These are phyloP conservation scores for Selenia dentaria DNA, from an alignment of 2,888 invertebrate genomes.

Conservation along the genomic window DNA sequence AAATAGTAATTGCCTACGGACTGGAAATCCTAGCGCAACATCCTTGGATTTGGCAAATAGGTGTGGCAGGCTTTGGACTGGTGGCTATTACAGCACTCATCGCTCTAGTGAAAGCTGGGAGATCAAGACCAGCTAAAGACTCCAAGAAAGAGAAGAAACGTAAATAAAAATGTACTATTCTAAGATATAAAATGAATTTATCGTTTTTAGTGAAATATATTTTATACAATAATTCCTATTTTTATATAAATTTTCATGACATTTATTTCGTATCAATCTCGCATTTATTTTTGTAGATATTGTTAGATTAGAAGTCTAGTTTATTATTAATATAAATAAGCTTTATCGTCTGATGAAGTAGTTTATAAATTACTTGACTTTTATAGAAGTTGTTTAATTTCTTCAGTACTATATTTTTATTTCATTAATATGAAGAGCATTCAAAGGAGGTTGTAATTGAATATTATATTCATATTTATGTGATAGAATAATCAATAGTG, in stretches of 20 bases:
- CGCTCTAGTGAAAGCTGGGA: constrained; percentile 73
- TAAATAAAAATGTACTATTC: constrained; percentile 50
- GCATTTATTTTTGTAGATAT: constrained; percentile 6
- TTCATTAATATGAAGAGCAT: too few relatives aligned
- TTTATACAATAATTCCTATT: constrained; percentile 5
- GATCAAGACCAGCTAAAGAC: constrained; percentile 60
- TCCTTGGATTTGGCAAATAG: constrained; percentile 81
- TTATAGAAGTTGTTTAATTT: too few relatives aligned
- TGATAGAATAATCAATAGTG: constrained; percentile 2
- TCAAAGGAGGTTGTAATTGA: not conserved
- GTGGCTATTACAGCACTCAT: constrained; percentile 76
- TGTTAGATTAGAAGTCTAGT: too few relatives aligned
- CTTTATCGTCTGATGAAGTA: too few relatives aligned
- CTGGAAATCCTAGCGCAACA: constrained; percentile 62
- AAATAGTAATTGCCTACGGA: constrained; percentile 59
- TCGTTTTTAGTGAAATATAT: not conserved
- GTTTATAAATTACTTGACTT: too few relatives aligned
- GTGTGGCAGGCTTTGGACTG: constrained; percentile 73
- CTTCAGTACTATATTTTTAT: too few relatives aligned
- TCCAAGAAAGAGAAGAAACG: constrained; percentile 75
- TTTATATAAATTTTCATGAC: constrained; percentile 7
- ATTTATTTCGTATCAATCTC: not conserved
- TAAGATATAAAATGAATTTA: not conserved
- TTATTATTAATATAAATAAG: too few relatives aligned
- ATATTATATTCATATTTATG: not conserved